A percentile compares a stretch with the other conserved stretches of the same genome.
phyloP scores from a whole-genome alignment of 2,797 vertebrate genomes.

The Oceanodroma leucorhoa region DNA sequence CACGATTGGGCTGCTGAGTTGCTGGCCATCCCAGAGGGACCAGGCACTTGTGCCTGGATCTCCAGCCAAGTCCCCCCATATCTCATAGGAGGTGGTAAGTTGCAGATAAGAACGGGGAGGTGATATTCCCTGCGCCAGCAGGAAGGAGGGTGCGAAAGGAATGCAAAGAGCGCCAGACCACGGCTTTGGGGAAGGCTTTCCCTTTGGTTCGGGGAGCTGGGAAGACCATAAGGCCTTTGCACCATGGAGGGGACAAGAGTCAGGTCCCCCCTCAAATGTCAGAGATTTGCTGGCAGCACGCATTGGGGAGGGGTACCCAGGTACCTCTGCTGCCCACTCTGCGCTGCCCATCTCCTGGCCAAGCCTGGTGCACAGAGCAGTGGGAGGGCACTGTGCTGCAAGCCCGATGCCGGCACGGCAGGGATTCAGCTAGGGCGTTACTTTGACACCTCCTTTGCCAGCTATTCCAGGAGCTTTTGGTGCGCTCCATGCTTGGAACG shows the following conservation, averaged over 20 bases:
- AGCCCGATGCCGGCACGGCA: background rate
- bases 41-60: background rate
- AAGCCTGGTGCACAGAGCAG: background rate
- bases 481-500: fast-evolving
- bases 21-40: background rate
- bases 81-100: background rate
- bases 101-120: background rate
- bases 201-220: background rate
- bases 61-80: background rate
- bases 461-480: background rate
- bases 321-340: background rate
- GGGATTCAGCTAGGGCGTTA: background rate
- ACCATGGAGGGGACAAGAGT: background rate
- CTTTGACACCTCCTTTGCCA: background rate
- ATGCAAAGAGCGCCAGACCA: background rate
- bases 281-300: background rate
- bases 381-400: background rate
- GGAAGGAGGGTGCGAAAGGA: background rate
- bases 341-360: fast-evolving
- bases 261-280: background rate
- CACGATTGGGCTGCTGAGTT: fast-evolving
- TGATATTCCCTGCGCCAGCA: background rate
- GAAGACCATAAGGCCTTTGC: background rate
- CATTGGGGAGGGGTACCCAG: background rate
- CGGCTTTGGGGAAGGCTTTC: background rate